These are phyloP conservation scores for Nephrocerus scutellatus DNA, from an alignment of 2,888 invertebrate species.

Conservation along the genomic window DNA sequence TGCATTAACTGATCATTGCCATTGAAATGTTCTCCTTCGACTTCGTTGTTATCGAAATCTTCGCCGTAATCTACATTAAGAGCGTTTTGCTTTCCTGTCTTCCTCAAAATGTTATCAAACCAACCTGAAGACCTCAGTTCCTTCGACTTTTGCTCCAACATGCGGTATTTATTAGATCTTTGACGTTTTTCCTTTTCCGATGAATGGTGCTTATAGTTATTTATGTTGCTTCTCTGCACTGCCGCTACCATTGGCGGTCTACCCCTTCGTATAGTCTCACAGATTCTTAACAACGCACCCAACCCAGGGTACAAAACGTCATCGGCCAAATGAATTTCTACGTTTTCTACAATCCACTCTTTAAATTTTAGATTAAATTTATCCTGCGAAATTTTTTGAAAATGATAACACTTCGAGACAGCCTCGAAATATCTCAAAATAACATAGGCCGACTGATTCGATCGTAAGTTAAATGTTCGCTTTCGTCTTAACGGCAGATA, in stretches of 20 bases:
- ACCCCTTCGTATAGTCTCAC: conserved; percentile 27
- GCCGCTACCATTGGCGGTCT: neutral
- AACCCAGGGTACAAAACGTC: conserved; percentile 43
- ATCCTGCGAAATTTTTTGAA: conserved; percentile 31
- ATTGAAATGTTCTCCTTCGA: conserved; percentile 4
- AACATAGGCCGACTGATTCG: conserved; percentile 33
- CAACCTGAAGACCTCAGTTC: too few species aligned
- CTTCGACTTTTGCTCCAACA: conserved; percentile 6
- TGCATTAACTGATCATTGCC: conserved; percentile 5
- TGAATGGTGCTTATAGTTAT: neutral
- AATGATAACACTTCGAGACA: conserved; percentile 37
- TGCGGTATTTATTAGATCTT: conserved; percentile 3
- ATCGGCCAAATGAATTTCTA: conserved; percentile 37
- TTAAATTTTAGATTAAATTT: conserved; percentile 36
- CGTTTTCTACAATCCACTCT: conserved; percentile 36
- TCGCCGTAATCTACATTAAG: neutral
- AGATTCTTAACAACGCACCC: conserved; percentile 38
- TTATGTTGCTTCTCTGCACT: neutral
- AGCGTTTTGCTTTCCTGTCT: too few species aligned
- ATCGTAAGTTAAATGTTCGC: conserved; percentile 37
- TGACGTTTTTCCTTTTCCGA: conserved; percentile 7
- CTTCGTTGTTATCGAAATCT: neutral
- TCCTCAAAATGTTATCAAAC: too few species aligned
- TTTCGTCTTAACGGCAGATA: conserved; percentile 41
- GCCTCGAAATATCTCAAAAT: conserved; percentile 39